A percentile compares a stretch with the other conserved stretches of the same genome.
These are phyloP conservation scores for Fratercula arctica DNA, from an alignment of 2,797 vertebrate genomes.

Conservation along the genomic window DNA sequence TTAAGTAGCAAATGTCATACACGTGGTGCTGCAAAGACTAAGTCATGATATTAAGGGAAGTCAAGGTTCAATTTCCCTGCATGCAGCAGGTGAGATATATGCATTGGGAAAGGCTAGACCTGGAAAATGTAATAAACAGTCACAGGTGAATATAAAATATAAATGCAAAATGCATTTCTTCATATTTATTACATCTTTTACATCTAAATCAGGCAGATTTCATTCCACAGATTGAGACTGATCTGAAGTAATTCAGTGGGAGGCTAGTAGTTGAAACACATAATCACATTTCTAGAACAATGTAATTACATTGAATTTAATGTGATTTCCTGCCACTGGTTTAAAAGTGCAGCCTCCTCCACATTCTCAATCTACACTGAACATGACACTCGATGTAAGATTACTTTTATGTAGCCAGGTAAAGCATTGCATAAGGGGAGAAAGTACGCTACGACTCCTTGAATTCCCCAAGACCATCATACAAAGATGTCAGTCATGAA, in stretches of 20 bases:
- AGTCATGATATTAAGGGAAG: background rate
- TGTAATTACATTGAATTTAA: constrained; percentile 57
- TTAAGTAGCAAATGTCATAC: background rate
- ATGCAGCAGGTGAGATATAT: background rate
- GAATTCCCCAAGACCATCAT: background rate
- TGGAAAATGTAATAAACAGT: background rate
- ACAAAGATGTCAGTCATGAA: background rate
- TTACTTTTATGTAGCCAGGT: background rate
- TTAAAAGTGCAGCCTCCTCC: constrained; percentile 50
- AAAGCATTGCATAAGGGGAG: background rate
- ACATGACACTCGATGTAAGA: constrained; percentile 1
- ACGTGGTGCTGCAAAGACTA: background rate
- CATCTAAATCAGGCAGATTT: constrained; percentile 64
- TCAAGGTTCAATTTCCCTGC: background rate
- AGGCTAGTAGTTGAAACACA: constrained; percentile 60
- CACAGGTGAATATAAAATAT: constrained; percentile 37
- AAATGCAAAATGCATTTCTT: constrained; percentile 58
- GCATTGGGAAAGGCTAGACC: background rate
- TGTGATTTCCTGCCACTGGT: constrained; percentile 53
- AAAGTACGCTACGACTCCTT: background rate
- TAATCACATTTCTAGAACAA: constrained; percentile 65
- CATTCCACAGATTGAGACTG: constrained; percentile 57
- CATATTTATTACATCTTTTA: constrained; percentile 65
- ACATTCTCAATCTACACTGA: constrained; percentile 21
- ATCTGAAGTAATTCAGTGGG: constrained; percentile 65